phyloP scores from a whole-genome alignment of 2,797 vertebrate genomes.

The Clarias fuscus region DNA sequence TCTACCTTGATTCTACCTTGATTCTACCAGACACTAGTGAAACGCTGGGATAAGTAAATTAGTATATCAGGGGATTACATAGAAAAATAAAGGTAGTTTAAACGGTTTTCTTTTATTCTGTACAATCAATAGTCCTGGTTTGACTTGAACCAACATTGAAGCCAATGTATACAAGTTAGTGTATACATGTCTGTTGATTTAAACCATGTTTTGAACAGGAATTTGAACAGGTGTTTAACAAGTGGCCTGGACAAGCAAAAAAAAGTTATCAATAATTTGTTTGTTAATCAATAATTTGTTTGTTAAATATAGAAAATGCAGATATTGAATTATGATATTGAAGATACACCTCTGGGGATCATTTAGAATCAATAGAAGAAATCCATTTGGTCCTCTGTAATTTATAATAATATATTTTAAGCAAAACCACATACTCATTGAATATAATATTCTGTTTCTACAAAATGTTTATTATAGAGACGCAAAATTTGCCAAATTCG shows the following conservation, averaged over 20 bases:
- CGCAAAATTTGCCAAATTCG: conserved; percentile 2
- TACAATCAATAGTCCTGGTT: no score
- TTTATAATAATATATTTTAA: conserved; percentile 5
- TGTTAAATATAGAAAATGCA: not conserved
- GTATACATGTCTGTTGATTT: conserved; percentile 6
- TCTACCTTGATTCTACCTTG: no score
- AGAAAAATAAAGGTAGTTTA: no score
- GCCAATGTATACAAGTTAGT: conserved; percentile 12
- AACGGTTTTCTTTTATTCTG: no score
- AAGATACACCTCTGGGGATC: not conserved
- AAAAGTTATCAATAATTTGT: not conserved
- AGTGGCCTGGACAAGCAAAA: not conserved
- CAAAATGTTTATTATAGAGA: not conserved
- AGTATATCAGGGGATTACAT: no score
- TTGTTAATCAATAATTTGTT: not conserved
- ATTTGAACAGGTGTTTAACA: not conserved
- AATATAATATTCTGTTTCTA: not conserved
- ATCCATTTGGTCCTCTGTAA: not conserved
- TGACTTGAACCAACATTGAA: no score
- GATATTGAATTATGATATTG: not conserved
- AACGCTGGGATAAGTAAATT: no score
- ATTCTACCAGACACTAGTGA: no score
- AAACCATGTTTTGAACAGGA: conserved; percentile 6
- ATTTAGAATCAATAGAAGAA: not conserved
- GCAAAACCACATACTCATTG: not conserved